Base-by-base conservation (phyloP, 2,113 vertebrate genomes). In the Albula glossodonta region DNA sequence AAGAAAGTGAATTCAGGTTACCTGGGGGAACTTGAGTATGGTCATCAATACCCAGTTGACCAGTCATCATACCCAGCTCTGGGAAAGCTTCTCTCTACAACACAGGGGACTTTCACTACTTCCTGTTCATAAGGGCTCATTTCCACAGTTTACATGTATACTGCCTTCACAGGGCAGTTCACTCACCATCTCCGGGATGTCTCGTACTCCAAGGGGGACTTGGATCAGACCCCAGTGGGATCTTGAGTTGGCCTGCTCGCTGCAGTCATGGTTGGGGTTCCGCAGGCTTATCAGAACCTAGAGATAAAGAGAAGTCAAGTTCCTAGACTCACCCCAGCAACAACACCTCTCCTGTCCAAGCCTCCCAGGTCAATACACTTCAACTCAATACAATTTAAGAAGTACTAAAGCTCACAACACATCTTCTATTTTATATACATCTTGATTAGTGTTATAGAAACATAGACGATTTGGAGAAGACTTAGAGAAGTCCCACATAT, bases 211-310 rank as follows among this genome's bases (percentile, higher is more conserved):
- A 83, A 99, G 94, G 85, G 98, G 97, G 88, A 98, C 95, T 87
- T 97, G 97, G 91, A 99, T 97, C 90, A 99, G 95, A 9, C 98
- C 98, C 95, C 98, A 96, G 93, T 99, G 97, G 95, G 95, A 97
- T 90, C 93, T 95, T 92, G 95, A 93, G 89, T 94, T 95, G 86
- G 95, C 88, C 81, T 96, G 95, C 79, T 98, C 97, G 66, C 96
- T 97, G 90, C 92, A 94, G 86, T 99, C 96, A 77, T 97, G 97
- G 95, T 99, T 99, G 50, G 98, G 97, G 91, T 98, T 99, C 88
- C 96, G 94, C 92, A 99, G 94, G 93, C 97, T 95, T 92, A 98
- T 96, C 87, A 99, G 88, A 85, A 99, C 97, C 98, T 99, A 92
- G 89, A 91, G 94, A 93, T 88, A 94, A 52, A 93, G 22, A 19